These are phyloP conservation scores for Chaenodraco wilsoni DNA, from an alignment of 2,797 vertebrate species.

Conservation along the genomic window DNA sequence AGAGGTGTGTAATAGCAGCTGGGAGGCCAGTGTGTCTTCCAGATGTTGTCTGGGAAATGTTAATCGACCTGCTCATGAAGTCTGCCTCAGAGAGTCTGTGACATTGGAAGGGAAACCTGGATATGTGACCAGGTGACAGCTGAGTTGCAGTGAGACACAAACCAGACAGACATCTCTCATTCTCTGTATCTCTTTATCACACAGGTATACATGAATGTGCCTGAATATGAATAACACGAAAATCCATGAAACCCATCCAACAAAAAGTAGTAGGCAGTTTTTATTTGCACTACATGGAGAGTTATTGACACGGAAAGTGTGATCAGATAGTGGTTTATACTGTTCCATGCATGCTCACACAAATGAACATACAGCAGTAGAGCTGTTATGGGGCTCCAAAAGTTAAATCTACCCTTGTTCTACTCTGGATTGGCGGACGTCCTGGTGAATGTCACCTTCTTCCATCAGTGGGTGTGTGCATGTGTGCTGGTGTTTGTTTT, in stretches of 20 bases:
- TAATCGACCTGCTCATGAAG: constrained; percentile 71
- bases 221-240: background rate
- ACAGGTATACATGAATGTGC: background rate
- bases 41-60: constrained; percentile 71
- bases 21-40: constrained; percentile 54
- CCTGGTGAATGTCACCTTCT: constrained; percentile 56
- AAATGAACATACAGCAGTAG: constrained; percentile 7
- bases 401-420: constrained; percentile 47
- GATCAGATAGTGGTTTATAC: background rate
- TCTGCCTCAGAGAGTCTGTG: constrained; percentile 51
- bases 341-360: background rate
- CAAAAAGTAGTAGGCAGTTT: no score
- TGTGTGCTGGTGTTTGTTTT: background rate
- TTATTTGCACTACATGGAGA: no score
- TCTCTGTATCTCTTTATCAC: background rate
- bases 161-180: background rate
- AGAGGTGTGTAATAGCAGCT: constrained; percentile 47
- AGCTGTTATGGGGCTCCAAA: constrained; percentile 22
- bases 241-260: background rate
- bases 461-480: constrained; percentile 20
- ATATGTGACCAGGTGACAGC: constrained; percentile 46
- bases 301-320: constrained; percentile 1
- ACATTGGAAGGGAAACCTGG: constrained; percentile 66
- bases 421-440: constrained; percentile 15
- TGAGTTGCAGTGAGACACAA: background rate